Conservation (phyloP, 2,888 invertebrate species). For the Agonopterix heracliana region DNA sequence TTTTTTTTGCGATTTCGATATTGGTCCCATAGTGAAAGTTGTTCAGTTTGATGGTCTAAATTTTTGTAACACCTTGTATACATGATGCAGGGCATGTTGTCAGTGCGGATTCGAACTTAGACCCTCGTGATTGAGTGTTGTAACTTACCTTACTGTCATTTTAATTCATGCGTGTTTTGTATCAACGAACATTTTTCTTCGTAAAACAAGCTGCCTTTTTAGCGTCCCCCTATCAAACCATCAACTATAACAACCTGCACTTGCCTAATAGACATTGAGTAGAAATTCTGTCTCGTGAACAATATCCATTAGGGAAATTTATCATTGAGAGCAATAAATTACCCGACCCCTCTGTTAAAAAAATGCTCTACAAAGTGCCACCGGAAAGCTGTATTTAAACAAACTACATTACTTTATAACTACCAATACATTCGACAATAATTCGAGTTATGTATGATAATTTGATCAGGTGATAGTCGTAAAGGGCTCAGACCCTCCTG, state of each 20-base stretch:
- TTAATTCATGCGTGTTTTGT: too few species aligned
- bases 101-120: too few species aligned
- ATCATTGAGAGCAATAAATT: conserved; percentile 64
- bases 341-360: conserved; percentile 44
- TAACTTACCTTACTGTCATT: too few species aligned
- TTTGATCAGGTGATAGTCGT: conserved; percentile 52
- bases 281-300: conserved; percentile 50
- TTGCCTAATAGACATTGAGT: conserved; percentile 39
- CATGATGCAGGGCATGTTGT: too few species aligned
- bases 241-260: conserved; percentile 1
- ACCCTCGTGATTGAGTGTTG: too few species aligned
- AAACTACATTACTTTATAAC: conserved; percentile 65
- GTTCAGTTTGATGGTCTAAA: too few species aligned
- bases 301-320: conserved; percentile 64
- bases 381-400: conserved; percentile 62
- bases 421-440: conserved; percentile 54
- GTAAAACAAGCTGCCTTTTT: neutral
- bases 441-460: conserved; percentile 55
- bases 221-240: neutral
- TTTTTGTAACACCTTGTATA: too few species aligned
- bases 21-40: too few species aligned
- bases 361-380: conserved; percentile 28
- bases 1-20: too few species aligned
- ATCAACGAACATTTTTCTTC: neutral
- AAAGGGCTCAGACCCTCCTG: conserved; percentile 20